A percentile compares a stretch with the other conserved stretches of the same genome.
Conservation (phyloP, 1,140 invertebrate species). For the Drosophila lacteicornis region DNA sequence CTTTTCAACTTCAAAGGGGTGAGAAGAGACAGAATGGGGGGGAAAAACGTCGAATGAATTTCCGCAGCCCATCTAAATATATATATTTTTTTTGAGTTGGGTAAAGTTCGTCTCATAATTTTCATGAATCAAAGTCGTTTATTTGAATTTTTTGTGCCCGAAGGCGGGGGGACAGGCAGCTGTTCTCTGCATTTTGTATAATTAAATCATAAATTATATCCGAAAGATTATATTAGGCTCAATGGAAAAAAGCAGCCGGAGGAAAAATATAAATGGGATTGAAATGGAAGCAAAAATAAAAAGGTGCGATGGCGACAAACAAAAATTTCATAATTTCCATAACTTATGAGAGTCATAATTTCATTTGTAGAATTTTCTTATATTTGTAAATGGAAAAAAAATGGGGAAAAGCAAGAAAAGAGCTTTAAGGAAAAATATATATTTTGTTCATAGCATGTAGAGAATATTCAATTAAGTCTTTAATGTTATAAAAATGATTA, state of each 20-base stretch:
- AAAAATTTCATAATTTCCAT: neutral
- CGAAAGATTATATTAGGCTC: conserved; percentile 46
- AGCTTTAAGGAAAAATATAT: neutral
- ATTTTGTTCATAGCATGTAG: no score
- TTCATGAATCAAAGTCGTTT: conserved; percentile 77
- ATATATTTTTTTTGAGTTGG: conserved; percentile 31
- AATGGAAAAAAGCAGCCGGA: conserved; percentile 47
- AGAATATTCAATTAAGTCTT: no score
- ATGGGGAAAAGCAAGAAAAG: no score
- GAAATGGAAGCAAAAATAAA: conserved; percentile 5
- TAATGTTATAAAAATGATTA: neutral
- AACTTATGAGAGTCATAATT: neutral
- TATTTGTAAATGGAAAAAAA: neutral
- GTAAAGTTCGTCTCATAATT: conserved; percentile 61
- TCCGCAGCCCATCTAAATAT: neutral
- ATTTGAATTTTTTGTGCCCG: conserved; percentile 50
- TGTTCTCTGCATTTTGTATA: conserved; percentile 58
- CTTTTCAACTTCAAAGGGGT: conserved; percentile 46
- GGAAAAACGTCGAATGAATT: conserved; percentile 8
- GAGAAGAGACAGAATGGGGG: conserved; percentile 13
- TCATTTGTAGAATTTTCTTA: neutral
- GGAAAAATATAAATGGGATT: neutral
- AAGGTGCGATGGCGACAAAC: neutral
- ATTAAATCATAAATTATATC: conserved; percentile 78
- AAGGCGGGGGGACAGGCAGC: conserved; percentile 9